Base-by-base conservation (phyloP, 2,797 vertebrate species). In the Fistularia tabacaria region DNA sequence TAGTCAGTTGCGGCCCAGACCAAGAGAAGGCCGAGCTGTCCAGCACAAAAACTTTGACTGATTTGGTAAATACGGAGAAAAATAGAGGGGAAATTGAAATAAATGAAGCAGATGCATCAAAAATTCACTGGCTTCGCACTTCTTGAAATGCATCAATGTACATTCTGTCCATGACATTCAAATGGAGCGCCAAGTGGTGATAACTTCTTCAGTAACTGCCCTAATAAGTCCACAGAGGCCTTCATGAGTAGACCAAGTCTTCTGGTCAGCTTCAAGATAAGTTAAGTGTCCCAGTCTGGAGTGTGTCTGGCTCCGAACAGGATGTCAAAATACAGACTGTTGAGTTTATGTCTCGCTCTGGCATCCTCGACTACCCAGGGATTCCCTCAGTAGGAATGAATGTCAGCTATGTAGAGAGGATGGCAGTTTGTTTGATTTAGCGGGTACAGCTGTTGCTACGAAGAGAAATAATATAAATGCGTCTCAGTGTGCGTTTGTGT, bases 381-480 rank as follows among this genome's bases (percentile, higher is more conserved):
- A 74, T 82, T 81, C 77, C 77, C 74, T 85, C 59, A 84, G 56
- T 59, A 74, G 80, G 83, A 85, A 80, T 79, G 75, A 82, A 86
- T 85, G 71, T 78, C 59, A 67, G 76, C 64, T 64, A 83, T 82
- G 81, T 61, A 57, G 61, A 69, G 57, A 64, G 61, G 68, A 51
- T 73, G 64, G 71, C 59, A 64, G 73, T 74, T 82, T 85, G 74
- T 87, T 76, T 81, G 76, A 77, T 69, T 52, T 65, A 53, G 49
- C 40, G 59, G 73, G 64, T 74, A 69, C 73, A 71, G 71, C 63
- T 66, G 71, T 64, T 76, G 68, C 73, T 49, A 49, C 66, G 62
- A 72, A 48, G 54, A 74, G 51, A 60, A 66, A 56, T 62, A 52
- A 64, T 52, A 73, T 42, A 68, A 55, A 55, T 62, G 38, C 5